phyloP scores from a whole-genome alignment of 2,113 vertebrate species.

The Urocitellus parryii region DNA sequence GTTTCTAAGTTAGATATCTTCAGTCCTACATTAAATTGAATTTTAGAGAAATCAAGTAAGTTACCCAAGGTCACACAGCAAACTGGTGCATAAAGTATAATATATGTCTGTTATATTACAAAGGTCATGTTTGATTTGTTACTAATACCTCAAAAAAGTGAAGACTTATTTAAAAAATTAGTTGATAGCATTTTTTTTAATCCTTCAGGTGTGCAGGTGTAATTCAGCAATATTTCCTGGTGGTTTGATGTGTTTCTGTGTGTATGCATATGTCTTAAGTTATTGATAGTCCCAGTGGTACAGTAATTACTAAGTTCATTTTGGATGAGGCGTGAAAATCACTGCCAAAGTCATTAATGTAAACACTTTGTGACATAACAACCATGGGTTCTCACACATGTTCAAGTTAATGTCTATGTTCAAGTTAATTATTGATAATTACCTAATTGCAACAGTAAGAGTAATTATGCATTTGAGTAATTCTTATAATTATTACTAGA shows the following conservation, averaged over 20 bases:
- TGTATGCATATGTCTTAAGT: neutral
- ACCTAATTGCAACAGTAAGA: constrained; percentile 47
- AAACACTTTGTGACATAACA: neutral
- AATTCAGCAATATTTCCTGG: neutral
- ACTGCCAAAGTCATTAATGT: neutral
- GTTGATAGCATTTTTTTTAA: neutral
- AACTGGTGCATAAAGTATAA: neutral
- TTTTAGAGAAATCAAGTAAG: neutral
- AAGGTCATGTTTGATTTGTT: neutral
- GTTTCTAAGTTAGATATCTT: neutral
- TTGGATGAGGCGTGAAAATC: constrained; percentile 36
- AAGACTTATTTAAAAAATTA: neutral
- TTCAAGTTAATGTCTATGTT: neutral
- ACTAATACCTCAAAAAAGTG: neutral
- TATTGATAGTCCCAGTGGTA: neutral
- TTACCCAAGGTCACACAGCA: neutral
- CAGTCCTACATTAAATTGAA: neutral
- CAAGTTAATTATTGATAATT: constrained; percentile 44
- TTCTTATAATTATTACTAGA: constrained; percentile 68
- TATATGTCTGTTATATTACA: neutral
- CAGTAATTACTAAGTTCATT: constrained; percentile 13
- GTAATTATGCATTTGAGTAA: constrained; percentile 50
- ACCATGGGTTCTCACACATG: neutral
- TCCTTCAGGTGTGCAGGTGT: neutral
- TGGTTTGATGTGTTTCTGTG: neutral